Percentiles rank a stretch among this genome's conserved stretches.
These are phyloP conservation scores for Zoanthus sociatus DNA, from an alignment of 92 coral and sea anemone species.

Conservation along the genomic window DNA sequence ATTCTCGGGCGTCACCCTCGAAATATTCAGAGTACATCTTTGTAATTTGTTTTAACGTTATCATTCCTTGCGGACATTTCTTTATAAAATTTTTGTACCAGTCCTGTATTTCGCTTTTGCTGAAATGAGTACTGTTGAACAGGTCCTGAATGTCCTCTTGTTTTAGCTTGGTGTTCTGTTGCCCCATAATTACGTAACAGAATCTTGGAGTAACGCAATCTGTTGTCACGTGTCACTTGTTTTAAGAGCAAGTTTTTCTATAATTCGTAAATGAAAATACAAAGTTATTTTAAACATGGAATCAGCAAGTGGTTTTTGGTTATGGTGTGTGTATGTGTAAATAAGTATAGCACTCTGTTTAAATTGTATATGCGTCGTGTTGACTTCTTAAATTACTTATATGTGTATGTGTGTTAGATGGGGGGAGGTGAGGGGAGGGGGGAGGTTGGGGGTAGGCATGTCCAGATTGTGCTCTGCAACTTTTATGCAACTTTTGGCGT, in stretches of 20 bases:
- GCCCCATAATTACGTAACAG: conserved; percentile 72
- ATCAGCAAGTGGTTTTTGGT: neutral
- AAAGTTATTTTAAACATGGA: neutral
- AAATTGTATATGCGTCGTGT: no score
- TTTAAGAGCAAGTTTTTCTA: neutral
- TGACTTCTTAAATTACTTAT: no score
- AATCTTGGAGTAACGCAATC: neutral
- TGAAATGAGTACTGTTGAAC: conserved; percentile 81
- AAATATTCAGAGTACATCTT: conserved; percentile 90
- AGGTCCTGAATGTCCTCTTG: conserved; percentile 81
- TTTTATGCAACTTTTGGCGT: no score
- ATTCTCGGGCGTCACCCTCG: conserved; percentile 91
- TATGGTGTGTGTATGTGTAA: no score
- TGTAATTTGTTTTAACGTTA: conserved; percentile 79
- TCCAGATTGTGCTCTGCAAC: no score
- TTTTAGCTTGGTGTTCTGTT: conserved; percentile 80
- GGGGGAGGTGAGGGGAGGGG: no score
- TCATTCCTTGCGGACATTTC: conserved; percentile 87
- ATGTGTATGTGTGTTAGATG: no score
- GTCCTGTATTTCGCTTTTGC: conserved; percentile 82
- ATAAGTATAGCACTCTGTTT: no score
- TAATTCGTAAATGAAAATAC: neutral
- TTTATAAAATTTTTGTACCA: conserved; percentile 97
- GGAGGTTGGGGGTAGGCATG: no score
- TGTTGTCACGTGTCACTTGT: neutral